A percentile compares a stretch with the other conserved stretches of the same genome.
Conservation (phyloP, 2,888 invertebrate genomes). For the Abrostola triplasia region DNA sequence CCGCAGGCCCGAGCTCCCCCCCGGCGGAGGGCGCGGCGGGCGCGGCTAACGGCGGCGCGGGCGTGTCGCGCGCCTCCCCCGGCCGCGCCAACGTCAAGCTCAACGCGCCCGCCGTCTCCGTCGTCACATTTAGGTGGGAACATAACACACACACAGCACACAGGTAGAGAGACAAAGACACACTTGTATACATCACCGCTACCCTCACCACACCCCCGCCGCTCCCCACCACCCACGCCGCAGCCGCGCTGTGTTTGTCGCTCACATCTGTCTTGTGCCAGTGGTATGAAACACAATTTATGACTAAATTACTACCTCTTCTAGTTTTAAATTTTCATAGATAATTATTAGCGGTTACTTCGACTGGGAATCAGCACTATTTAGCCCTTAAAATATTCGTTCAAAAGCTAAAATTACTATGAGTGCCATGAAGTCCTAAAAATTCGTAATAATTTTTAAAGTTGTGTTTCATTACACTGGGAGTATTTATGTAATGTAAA, state of each 20-base stretch:
- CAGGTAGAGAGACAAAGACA: conserved; percentile 91
- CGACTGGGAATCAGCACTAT: neutral
- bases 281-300: conserved; percentile 9
- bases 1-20: conserved; percentile 56
- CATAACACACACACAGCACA: conserved; percentile 86
- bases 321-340: neutral
- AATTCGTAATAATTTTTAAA: too few relatives aligned
- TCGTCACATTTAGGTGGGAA: conserved; percentile 98
- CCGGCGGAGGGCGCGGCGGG: conserved; percentile 36
- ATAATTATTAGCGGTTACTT: neutral
- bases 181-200: conserved; percentile 64
- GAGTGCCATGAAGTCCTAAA: too few relatives aligned
- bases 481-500: neutral
- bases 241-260: conserved; percentile 45
- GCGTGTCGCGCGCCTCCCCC: conserved; percentile 68
- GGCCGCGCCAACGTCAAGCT: conserved; percentile 85
- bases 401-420: too few relatives aligned
- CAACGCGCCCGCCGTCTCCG: conserved; percentile 93
- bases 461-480: conserved; percentile 12
- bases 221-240: conserved; percentile 42
- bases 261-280: conserved; percentile 40
- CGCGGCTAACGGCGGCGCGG: conserved; percentile 70
- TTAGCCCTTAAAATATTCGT: too few relatives aligned
- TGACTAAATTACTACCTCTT: neutral
- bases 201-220: conserved; percentile 67